Evolutionary conservation across 2,888 invertebrate genomes (phyloP).

Genomic region (Nemapogon koenigi): DNA sequence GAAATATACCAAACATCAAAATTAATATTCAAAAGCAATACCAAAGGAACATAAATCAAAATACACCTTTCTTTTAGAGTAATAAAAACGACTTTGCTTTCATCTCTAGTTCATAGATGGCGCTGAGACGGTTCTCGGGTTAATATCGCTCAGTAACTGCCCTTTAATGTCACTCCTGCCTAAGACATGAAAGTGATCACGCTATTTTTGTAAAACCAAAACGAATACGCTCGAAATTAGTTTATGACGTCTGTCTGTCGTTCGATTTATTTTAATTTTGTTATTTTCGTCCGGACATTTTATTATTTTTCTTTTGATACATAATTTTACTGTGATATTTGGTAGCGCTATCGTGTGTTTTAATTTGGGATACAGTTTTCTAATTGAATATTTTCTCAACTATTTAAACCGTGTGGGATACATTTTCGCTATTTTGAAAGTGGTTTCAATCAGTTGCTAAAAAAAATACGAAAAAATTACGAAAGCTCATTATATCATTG

Average conservation of each 20-base stretch:
- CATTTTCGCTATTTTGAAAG: too few species aligned
- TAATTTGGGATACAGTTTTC: too few species aligned
- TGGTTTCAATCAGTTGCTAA: too few species aligned
- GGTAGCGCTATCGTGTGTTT: too few species aligned
- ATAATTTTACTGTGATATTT: too few species aligned
- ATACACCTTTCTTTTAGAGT: constrained; percentile 42
- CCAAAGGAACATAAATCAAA: constrained; percentile 43
- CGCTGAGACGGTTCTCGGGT: constrained; percentile 40
- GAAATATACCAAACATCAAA: too few species aligned
- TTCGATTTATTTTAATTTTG: constrained; percentile 65
- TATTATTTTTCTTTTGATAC: constrained; percentile 55
- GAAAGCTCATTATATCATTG: too few species aligned
- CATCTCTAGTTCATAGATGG: constrained; percentile 49
- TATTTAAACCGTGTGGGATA: too few species aligned
- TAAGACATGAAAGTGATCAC: constrained; percentile 59
- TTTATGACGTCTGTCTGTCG: constrained; percentile 64
- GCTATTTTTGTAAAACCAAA: constrained; percentile 59
- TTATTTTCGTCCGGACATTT: constrained; percentile 44
- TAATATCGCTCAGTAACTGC: constrained; percentile 47
- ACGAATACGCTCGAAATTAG: constrained; percentile 64
- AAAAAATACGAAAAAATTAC: too few species aligned
- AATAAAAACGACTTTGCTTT: constrained; percentile 38
- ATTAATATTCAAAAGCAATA: constrained; percentile 27
- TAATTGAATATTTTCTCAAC: too few species aligned
- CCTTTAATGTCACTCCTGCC: constrained; percentile 54